Evolutionary conservation across 2,888 invertebrate species (phyloP), one percentile per base, ranked within the genome.

Genomic region (Exocentrus adspersus): DNA sequence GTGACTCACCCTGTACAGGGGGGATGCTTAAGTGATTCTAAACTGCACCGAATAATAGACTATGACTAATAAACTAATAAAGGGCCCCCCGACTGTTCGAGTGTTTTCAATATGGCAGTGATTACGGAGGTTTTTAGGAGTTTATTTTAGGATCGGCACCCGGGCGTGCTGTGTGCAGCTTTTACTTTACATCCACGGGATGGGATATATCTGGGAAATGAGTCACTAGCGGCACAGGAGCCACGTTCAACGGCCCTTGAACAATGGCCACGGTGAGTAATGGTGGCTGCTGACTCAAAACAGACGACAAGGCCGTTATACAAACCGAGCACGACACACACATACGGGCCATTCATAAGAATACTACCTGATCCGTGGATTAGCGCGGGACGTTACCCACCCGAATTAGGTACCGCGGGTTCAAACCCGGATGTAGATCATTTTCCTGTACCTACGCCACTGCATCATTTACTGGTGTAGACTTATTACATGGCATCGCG

Each of bases 261-360:
- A 78, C 78, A 79, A 78, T 78, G 74, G 77, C 73, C 76, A 69
- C 74, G 79, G 80, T 81, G 81, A 81, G 80, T 81, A 81, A 81
- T 79, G 72, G 74, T 62, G 37, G 72, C 68, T 71, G 70, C 67
- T 80, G 79, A 80, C 78, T 79, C 81, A 81, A 80, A 79, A 77
- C 77, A 74, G 75, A 74, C 80, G 75, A 74, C 80, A 81, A 81
- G 81, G 80, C 78, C 81, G 79, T 77, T 77, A 77, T 74, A 73
- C 73, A 72, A 77, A 72, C 75, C 70, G 64, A 56, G 50, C 51
- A 37, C 51, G 37, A 51, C 51, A 51, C 50, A 42, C 43, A 62
- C 51, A 51, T 30, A 42, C 43, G 60, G 57, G 52, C 71, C 72
- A 73, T 73, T 73, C 73, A 73, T 73, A 69, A 73, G 70, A 73